Evolutionary conservation across 1,140 invertebrate species (phyloP), one percentile per base, ranked within the genome.

Genomic region (Apolygus lucorum): DNA sequence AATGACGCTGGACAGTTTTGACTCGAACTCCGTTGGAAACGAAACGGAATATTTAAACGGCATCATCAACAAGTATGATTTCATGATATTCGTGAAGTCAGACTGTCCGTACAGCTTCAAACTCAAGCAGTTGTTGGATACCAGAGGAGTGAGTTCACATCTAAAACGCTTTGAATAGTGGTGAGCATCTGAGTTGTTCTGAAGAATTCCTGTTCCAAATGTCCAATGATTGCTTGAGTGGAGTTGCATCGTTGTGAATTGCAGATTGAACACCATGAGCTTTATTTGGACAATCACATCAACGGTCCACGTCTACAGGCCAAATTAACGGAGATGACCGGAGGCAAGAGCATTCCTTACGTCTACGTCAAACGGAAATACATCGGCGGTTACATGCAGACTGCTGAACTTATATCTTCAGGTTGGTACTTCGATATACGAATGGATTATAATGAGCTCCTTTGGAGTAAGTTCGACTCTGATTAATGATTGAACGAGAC

Each of bases 1-100:
- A 59, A 42, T 59, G 54, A 59, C 54, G 22, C 2, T 59, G 8
- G 54, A 59, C 22, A 59, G 54, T 59, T 59, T 59, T 59, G 54
- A 59, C 22, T 59, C 54, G 22, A 59, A 22, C 22, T 59, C 54
- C 8, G 22, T 59, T 22, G 54, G 54, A 4, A 59, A 59, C 22
- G 54, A 59, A 24, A 4, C 8, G 4, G 54, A 59, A 24, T 59
- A 59, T 21, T 24, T 59, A 21, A 59, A 11, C 13, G 54, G 8
- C 8, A 14, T 59, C 2, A 59, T 59, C 22, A 59, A 59, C 22
- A 17, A 13, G 11, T 13, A 13, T 4, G 22, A 59, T 21, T 4
- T 59, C 22, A 4, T 59, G 11, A 21, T 59, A 4, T 59, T 59
- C 22, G 8, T 59, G 11, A 59, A 59, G 22, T 14, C 54, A 59